phyloP scores from a whole-genome alignment of 2,113 vertebrate species.

The Dasyprocta punctata region DNA sequence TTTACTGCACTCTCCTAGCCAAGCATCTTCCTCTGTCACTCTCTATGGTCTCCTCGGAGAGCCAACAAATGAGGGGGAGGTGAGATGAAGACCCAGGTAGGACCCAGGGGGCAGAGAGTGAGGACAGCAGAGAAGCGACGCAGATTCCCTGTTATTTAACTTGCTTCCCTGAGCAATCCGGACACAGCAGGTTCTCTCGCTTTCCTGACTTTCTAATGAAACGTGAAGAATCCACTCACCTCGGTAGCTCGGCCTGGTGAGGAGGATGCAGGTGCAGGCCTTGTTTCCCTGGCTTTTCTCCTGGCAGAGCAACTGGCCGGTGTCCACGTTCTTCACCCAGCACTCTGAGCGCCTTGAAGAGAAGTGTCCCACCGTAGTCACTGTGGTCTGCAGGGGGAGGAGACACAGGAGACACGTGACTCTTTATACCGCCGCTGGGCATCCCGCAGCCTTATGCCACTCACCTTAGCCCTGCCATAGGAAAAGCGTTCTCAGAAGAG shows the following conservation, averaged over 20 bases:
- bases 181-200: not conserved
- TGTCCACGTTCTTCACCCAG: conserved; percentile 17
- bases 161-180: not conserved
- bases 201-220: not conserved
- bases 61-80: not conserved
- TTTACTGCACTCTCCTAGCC: not conserved
- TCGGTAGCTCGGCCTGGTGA: conserved; percentile 15
- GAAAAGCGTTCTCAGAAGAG: not conserved
- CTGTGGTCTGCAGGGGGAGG: conserved; percentile 53
- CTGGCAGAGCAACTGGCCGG: conserved; percentile 54
- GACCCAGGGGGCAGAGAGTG: not conserved
- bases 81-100: not conserved
- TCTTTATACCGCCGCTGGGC: not conserved
- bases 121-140: fast-evolving
- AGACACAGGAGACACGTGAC: not conserved
- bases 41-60: not conserved
- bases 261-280: conserved; percentile 66
- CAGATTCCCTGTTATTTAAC: not conserved
- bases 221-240: not conserved
- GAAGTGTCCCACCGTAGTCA: conserved; percentile 60
- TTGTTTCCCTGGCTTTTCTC: not conserved
- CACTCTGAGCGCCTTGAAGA: not conserved
- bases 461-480: not conserved
- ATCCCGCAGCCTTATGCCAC: not conserved
- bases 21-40: not conserved